Percentiles rank a stretch among this genome's conserved stretches.
These are phyloP conservation scores for Tigriopus californicus DNA, from an alignment of 2,888 invertebrate genomes.

Conservation along the genomic window DNA sequence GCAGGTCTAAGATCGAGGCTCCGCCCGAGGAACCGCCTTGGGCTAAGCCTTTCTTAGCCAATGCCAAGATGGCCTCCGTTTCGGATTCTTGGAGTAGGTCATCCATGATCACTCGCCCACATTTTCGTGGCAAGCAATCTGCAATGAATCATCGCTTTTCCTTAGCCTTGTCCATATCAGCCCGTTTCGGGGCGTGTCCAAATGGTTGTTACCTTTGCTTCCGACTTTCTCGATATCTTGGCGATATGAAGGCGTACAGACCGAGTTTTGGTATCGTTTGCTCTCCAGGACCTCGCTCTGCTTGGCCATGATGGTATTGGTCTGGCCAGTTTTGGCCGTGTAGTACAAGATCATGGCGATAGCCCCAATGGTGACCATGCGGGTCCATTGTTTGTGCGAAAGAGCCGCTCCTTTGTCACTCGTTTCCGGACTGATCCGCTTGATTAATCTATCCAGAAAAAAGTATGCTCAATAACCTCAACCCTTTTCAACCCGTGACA, in stretches of 20 bases:
- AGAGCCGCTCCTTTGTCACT: background rate
- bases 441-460: background rate
- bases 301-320: slow-evolving; percentile 39
- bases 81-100: slow-evolving; percentile 48
- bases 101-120: slow-evolving; percentile 61
- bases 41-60: slow-evolving; percentile 48
- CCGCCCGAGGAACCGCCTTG: slow-evolving; percentile 52
- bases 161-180: no score
- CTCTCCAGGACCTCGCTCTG: slow-evolving; percentile 39
- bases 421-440: background rate
- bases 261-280: slow-evolving; percentile 11
- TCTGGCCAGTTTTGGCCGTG: slow-evolving; percentile 35
- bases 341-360: slow-evolving; percentile 44
- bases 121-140: slow-evolving; percentile 41
- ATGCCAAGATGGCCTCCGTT: slow-evolving; percentile 41
- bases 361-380: slow-evolving; percentile 34
- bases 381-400: slow-evolving; percentile 21
- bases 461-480: no score
- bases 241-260: slow-evolving; percentile 8
- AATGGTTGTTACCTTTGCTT: background rate
- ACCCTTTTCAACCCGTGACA: no score
- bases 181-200: background rate
- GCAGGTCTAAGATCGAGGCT: slow-evolving; percentile 62
- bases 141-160: no score
- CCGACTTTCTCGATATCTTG: slow-evolving; percentile 10